Conservation (phyloP, 2,797 vertebrate species). For the Benthosema pterotum region DNA sequence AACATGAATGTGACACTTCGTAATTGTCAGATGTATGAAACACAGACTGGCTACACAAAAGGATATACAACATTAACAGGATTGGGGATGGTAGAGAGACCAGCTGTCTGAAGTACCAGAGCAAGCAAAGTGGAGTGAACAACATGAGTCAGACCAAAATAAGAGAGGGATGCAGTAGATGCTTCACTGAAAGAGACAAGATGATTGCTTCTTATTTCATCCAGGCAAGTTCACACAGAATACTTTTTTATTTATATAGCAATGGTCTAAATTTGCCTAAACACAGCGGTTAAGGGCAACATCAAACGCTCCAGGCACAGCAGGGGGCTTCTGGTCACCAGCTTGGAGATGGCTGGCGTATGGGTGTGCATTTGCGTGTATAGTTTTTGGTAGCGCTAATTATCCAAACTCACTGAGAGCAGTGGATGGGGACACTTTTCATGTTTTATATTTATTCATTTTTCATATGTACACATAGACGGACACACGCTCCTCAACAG, state of each 20-base stretch:
- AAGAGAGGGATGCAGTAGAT: conserved; percentile 28
- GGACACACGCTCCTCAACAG: conserved; percentile 59
- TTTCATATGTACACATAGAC: conserved; percentile 60
- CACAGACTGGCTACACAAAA: conserved; percentile 60
- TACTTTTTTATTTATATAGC: conserved; percentile 32
- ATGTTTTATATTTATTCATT: conserved; percentile 67
- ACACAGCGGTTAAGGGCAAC: conserved; percentile 58
- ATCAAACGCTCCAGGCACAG: conserved; percentile 73
- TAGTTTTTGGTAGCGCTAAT: conserved; percentile 66
- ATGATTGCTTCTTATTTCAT: conserved; percentile 50
- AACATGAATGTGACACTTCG: conserved; percentile 64
- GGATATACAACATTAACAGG: conserved; percentile 71
- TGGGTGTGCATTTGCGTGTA: conserved; percentile 60
- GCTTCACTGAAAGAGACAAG: conserved; percentile 20
- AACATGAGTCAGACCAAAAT: conserved; percentile 45
- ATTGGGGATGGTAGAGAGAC: conserved; percentile 72
- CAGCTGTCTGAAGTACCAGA: conserved; percentile 64
- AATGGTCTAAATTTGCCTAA: conserved; percentile 10
- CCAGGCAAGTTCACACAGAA: conserved; percentile 38
- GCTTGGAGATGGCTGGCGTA: conserved; percentile 65
- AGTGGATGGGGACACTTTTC: conserved; percentile 60
- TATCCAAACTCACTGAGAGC: conserved; percentile 63
- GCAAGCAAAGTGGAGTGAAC: conserved; percentile 58
- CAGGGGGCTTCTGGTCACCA: conserved; percentile 73
- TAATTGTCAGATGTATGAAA: conserved; percentile 64